Base-by-base conservation (phyloP, 2,888 invertebrate genomes). In the Azorinus chamasolen region DNA sequence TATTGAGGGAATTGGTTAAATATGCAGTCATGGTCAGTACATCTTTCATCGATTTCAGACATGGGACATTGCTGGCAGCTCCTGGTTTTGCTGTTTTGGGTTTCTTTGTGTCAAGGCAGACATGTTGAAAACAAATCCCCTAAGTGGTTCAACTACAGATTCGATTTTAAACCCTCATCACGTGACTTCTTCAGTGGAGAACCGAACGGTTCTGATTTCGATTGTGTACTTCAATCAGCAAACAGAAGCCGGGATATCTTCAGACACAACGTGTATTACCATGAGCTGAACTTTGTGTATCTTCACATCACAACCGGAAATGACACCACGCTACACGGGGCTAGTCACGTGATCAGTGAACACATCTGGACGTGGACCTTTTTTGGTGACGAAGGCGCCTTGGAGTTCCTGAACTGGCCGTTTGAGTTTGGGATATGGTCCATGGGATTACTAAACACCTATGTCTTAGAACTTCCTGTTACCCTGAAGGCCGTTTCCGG, bases 361-460 rank as follows among this genome's bases (percentile, higher is more conserved):
- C 25, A 53, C 16, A 12, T 64, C 1, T 84, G 84, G 84, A 70
- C 78, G 0, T 84, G 84, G 84, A 82, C 84, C 1, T 82, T 53
- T 51, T 66, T 46, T 6, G 82, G 82, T 10, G 61, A 77, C 6
- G 46, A 53, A 50, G 79, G 84, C 0, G 71, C 71, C 2, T 46
- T 72, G 12, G 71, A 80, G 37, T 76, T 72, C 51, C 64, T 84
- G 14, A 57, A 66, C 12, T 84, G 84, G 84, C 84, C 84, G 10
- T 59, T 73, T n/a, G 79, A 82, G 18, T 84, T 78, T 45, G 57
- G 63, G 5, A 73, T 78, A 2, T 84, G 84, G 84, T 84, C 84
- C 0, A 48, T 84, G 53, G 80, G 78, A 10, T 57, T 83, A 2
- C 43, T 83, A 5, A 27, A 55, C 25, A 32, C 48, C 10, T 62